phyloP scores from a whole-genome alignment of 2,113 vertebrate genomes.

The Henicopernis longicauda region DNA sequence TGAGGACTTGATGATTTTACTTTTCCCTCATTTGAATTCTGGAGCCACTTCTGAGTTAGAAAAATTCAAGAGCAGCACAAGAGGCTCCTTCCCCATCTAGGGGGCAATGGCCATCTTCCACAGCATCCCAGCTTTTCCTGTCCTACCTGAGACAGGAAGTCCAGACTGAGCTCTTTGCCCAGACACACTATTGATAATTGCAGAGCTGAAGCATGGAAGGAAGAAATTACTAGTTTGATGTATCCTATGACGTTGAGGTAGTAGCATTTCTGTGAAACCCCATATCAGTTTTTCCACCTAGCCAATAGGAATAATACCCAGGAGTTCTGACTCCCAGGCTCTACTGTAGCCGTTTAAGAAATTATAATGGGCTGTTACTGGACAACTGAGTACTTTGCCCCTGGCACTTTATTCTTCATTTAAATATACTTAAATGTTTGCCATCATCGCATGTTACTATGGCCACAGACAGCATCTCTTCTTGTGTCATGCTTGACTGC shows the following conservation, averaged over 20 bases:
- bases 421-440: neutral
- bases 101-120: neutral
- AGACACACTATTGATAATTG: neutral
- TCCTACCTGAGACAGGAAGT: neutral
- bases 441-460: neutral
- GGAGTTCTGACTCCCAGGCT: neutral
- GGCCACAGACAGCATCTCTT: neutral
- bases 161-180: neutral
- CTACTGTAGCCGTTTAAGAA: neutral
- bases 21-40: neutral
- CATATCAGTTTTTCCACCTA: neutral
- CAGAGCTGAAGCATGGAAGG: neutral
- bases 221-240: neutral
- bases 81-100: neutral
- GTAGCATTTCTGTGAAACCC: neutral
- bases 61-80: neutral
- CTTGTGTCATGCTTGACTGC: neutral
- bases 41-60: neutral
- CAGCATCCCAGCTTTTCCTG: neutral
- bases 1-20: neutral
- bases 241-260: neutral
- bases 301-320: neutral
- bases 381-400: neutral
- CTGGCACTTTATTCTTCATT: neutral
- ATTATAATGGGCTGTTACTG: neutral